phyloP scores from a whole-genome alignment of 2,888 invertebrate genomes.

The Seira musarum region DNA sequence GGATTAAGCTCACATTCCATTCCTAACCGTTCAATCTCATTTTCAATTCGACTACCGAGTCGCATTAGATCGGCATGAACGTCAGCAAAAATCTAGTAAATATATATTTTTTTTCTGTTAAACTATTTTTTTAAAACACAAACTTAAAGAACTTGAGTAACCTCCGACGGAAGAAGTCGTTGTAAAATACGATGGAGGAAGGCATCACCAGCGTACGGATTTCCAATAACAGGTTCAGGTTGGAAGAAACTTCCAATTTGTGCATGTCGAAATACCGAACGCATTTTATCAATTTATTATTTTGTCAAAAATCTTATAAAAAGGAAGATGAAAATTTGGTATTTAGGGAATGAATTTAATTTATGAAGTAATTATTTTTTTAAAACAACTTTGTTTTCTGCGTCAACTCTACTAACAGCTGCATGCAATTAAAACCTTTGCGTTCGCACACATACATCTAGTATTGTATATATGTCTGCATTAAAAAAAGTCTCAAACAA shows the following conservation, averaged over 20 bases:
- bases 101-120: no score
- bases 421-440: no score
- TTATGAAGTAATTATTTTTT: no score
- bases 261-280: conserved; percentile 57
- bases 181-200: conserved; percentile 72
- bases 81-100: conserved; percentile 69
- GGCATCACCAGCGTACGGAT: conserved; percentile 72
- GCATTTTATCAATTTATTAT: no score
- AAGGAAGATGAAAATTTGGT: not conserved
- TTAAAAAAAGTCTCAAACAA: no score
- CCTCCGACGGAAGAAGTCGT: conserved; percentile 71
- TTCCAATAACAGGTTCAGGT: conserved; percentile 72
- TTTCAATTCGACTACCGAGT: conserved; percentile 74
- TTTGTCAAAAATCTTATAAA: not conserved
- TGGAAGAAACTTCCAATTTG: conserved; percentile 72
- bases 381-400: no score
- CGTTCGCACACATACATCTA: no score
- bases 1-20: conserved; percentile 74
- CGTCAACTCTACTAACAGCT: no score
- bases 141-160: conserved; percentile 1
- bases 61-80: conserved; percentile 72
- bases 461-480: no score
- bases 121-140: no score
- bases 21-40: conserved; percentile 73
- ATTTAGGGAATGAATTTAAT: no score